phyloP scores from a whole-genome alignment of 2,797 vertebrate genomes.

The Knipowitschia caucasica region DNA sequence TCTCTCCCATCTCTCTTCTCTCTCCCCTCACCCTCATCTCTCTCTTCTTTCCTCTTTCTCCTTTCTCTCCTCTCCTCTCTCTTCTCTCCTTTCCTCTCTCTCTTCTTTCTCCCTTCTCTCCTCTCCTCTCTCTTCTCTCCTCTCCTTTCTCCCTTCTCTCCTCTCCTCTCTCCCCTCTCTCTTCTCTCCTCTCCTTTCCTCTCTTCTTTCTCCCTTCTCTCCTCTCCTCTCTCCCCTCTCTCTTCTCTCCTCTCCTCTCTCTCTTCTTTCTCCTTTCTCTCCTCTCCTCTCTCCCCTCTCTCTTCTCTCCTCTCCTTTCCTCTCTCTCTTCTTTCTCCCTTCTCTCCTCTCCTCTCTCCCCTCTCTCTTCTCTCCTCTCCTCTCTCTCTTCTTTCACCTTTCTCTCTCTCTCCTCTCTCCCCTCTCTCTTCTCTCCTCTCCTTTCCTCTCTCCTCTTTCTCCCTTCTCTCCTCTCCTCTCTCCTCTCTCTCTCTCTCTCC shows the following conservation, averaged over 20 bases:
- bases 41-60: constrained; percentile 15
- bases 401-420: not conserved
- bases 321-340: not conserved
- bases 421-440: not conserved
- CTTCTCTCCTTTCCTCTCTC: not conserved
- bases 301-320: not conserved
- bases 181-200: constrained; percentile 53
- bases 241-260: not conserved
- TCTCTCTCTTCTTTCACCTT: not conserved
- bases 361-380: not conserved
- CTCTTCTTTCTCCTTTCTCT: not conserved
- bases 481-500: not conserved
- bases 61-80: not conserved
- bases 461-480: not conserved
- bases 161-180: constrained; percentile 21
- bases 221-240: not conserved
- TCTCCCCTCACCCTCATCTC: constrained; percentile 61
- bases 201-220: no score
- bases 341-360: not conserved
- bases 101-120: constrained; percentile 32
- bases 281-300: no score
- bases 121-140: no score
- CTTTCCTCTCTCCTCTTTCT: no score
- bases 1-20: not conserved
- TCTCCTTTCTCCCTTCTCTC: not conserved